Evolutionary conservation across 2,888 invertebrate genomes (phyloP).

Genomic region (Clepsis dumicolana): DNA sequence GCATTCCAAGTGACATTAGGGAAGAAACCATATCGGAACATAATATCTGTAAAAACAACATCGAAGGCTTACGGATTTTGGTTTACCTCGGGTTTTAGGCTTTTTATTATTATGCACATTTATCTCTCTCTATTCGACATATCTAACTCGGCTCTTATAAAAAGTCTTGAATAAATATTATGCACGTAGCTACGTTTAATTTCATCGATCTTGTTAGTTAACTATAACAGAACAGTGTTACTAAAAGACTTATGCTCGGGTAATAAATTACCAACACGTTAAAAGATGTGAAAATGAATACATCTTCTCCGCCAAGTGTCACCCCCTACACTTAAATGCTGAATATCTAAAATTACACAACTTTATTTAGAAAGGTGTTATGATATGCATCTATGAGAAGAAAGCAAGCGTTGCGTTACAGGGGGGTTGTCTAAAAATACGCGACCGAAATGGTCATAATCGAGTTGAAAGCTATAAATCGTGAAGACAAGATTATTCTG

Average conservation of each 20-base stretch:
- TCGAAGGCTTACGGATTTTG: too few species aligned
- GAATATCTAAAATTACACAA: constrained; percentile 58
- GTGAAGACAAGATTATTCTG: constrained; percentile 13
- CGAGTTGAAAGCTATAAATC: constrained; percentile 22
- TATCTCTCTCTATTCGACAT: too few species aligned
- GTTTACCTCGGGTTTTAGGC: too few species aligned
- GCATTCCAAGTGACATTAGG: too few species aligned
- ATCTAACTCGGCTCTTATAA: too few species aligned
- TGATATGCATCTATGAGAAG: constrained; percentile 52
- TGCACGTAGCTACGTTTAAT: too few species aligned
- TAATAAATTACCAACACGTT: constrained; percentile 54
- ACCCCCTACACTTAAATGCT: constrained; percentile 49
- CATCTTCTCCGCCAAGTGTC: constrained; percentile 43
- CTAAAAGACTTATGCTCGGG: constrained; percentile 7
- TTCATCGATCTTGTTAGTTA: too few species aligned
- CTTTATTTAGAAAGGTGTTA: constrained; percentile 52
- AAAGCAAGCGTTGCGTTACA: constrained; percentile 47
- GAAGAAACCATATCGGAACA: too few species aligned
- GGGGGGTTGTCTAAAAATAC: constrained; percentile 39
- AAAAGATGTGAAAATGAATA: neutral
- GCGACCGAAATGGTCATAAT: constrained; percentile 18
- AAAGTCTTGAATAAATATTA: too few species aligned
- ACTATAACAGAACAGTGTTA: too few species aligned
- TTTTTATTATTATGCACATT: too few species aligned
- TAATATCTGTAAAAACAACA: too few species aligned